Base-by-base conservation (phyloP, 2,888 invertebrate species). In the Heliconius hortense region DNA sequence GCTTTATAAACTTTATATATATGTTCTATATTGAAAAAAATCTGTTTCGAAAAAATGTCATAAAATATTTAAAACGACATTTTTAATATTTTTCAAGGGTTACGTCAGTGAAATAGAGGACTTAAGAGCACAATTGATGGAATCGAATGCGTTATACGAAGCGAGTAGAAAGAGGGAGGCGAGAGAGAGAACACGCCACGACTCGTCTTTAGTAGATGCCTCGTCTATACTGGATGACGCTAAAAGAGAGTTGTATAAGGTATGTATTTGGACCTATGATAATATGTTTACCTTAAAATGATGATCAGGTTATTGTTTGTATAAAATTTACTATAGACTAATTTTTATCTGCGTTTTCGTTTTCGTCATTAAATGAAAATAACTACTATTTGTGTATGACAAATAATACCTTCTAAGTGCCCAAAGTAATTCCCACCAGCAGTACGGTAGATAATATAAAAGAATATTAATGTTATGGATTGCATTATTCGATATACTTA, bases 41-140 rank as follows among this genome's bases (percentile, higher is more conserved):
- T 28, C 18, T n/a, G 10, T 53, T 2, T 53, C 2, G 2, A 18
- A 48, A 21, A 48, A 53, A 8, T 8, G 0, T 3, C 48, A 48
- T 48, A 18, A 18, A 48, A 48, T 53, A n/a, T 21, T n/a, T n/a
- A 56, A 56, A n/a, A 60, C 26, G 4, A 26, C 24, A 24, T 21
- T 28, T 62, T 0, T 35, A 21, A 24, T 4, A 18, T 26, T 31
- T 35, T 59, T 73, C 0, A 43, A 97, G 87, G 97, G 96, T 1
- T 99, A 99, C 89, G 94, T 98, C 72, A 96, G 96, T 84, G 98
- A 99, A 93, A 97, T 98, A 82, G 98, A 99, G 90, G 97, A 98
- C 81, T 91, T 99, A 15, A 95, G 97, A 84, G 97, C 98, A 0
- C 97, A 98, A 86, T 91, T 99, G 73, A 95, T 98, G 85, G 99